These are phyloP conservation scores for Cherax quadricarinatus DNA, from an alignment of 1,140 invertebrate species.

Conservation along the genomic window DNA sequence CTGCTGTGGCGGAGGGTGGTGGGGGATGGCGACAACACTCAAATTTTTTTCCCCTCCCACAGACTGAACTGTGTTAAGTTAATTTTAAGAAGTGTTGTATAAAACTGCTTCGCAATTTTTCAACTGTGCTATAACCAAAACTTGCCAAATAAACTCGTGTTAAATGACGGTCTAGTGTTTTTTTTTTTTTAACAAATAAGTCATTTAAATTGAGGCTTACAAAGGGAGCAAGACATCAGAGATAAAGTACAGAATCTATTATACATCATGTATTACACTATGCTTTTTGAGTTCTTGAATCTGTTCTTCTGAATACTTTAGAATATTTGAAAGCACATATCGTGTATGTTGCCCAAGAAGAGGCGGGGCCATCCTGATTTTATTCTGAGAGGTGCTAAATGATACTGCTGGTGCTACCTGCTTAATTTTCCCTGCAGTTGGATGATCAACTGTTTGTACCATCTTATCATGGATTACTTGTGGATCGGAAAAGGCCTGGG, in stretches of 20 bases:
- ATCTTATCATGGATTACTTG: slow-evolving; percentile 87
- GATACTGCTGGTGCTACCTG: slow-evolving; percentile 91
- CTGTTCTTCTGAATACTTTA: slow-evolving; percentile 83
- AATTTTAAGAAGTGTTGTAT: too few relatives aligned
- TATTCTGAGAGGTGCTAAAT: slow-evolving; percentile 85
- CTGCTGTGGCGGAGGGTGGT: too few relatives aligned
- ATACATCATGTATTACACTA: slow-evolving; percentile 78
- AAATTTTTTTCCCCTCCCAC: too few relatives aligned
- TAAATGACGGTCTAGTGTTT: too few relatives aligned
- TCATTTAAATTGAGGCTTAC: too few relatives aligned
- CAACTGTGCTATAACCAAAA: too few relatives aligned
- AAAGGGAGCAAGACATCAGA: too few relatives aligned
- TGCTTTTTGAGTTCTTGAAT: slow-evolving; percentile 80
- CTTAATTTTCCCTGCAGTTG: slow-evolving; percentile 84
- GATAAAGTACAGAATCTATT: background rate
- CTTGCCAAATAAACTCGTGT: too few relatives aligned
- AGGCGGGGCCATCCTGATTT: slow-evolving; percentile 86
- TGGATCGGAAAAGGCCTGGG: slow-evolving; percentile 91
- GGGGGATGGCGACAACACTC: too few relatives aligned
- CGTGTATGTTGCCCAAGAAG: slow-evolving; percentile 91
- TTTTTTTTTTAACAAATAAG: too few relatives aligned
- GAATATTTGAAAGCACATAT: slow-evolving; percentile 84
- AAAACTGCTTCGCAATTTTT: too few relatives aligned
- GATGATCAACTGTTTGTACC: slow-evolving; percentile 87
- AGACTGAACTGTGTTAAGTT: too few relatives aligned